Conservation (phyloP, 2,113 vertebrate genomes). For the Alaudala cheleensis region DNA sequence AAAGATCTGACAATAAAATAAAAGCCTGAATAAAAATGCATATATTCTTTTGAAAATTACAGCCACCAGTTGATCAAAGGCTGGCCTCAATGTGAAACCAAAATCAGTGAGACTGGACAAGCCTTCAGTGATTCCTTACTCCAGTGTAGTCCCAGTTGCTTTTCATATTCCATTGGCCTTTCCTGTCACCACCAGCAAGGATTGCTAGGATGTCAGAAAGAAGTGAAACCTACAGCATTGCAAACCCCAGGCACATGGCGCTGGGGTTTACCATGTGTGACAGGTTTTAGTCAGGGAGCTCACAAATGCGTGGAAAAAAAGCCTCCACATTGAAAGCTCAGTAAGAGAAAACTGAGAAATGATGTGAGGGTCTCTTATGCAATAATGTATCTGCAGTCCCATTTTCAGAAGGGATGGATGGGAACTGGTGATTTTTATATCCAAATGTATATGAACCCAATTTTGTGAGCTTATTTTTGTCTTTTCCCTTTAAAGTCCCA, state of each 20-base stretch:
- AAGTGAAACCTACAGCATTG: background rate
- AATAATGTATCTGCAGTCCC: background rate
- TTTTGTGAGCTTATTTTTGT: background rate
- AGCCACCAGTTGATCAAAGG: background rate
- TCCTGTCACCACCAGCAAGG: background rate
- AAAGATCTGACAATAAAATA: background rate
- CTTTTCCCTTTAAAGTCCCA: background rate
- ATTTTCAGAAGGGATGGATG: background rate
- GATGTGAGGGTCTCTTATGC: background rate
- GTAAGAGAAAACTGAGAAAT: background rate
- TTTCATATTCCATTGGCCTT: background rate
- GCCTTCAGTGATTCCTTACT: background rate
- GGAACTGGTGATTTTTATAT: background rate
- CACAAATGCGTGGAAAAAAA: fast-evolving
- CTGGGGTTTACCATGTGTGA: background rate
- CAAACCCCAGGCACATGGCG: background rate
- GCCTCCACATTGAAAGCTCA: background rate
- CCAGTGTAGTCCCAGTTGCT: background rate
- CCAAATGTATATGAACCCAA: background rate
- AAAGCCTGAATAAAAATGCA: background rate
- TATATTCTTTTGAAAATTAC: background rate
- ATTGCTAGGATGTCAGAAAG: background rate
- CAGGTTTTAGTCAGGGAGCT: background rate
- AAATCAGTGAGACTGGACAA: background rate
- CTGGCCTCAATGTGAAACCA: background rate